phyloP scores from a whole-genome alignment of 2,797 vertebrate species.

The Bovichtus diacanthus region DNA sequence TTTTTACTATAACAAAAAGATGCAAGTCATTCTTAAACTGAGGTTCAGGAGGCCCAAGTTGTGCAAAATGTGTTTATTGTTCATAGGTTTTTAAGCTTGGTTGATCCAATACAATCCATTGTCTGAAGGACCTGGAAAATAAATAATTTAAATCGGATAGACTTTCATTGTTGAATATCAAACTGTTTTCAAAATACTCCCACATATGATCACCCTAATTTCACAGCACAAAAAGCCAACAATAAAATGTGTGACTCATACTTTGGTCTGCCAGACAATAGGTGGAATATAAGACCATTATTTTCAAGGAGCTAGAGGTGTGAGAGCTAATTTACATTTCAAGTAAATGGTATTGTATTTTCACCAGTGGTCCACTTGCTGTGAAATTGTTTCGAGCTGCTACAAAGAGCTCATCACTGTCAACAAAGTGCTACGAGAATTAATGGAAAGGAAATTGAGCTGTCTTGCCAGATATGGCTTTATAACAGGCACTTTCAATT shows the following conservation, averaged over 20 bases:
- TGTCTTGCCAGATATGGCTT: constrained; percentile 30
- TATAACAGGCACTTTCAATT: constrained; percentile 25
- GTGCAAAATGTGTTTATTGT: background rate
- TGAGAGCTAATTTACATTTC: constrained; percentile 69
- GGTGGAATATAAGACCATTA: constrained; percentile 50
- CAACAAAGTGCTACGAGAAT: constrained; percentile 23
- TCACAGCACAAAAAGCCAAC: constrained; percentile 49
- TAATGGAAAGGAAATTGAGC: constrained; percentile 39
- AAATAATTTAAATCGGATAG: constrained; percentile 5
- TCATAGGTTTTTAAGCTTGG: background rate
- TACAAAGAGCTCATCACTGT: constrained; percentile 50
- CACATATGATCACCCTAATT: constrained; percentile 50
- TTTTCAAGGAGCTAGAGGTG: constrained; percentile 53
- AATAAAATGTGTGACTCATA: constrained; percentile 56
- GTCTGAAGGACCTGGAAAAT: background rate
- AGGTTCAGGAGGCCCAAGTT: background rate
- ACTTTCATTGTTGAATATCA: constrained; percentile 22
- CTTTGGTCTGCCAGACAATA: constrained; percentile 46
- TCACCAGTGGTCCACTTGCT: constrained; percentile 29
- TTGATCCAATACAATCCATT: background rate
- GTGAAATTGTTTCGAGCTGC: constrained; percentile 61
- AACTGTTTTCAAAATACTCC: constrained; percentile 40
- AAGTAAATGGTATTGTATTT: constrained; percentile 62
- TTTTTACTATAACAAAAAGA: background rate
- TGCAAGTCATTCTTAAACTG: background rate